phyloP scores from a whole-genome alignment of 1,140 invertebrate species.

The Drosophila lacertosa region DNA sequence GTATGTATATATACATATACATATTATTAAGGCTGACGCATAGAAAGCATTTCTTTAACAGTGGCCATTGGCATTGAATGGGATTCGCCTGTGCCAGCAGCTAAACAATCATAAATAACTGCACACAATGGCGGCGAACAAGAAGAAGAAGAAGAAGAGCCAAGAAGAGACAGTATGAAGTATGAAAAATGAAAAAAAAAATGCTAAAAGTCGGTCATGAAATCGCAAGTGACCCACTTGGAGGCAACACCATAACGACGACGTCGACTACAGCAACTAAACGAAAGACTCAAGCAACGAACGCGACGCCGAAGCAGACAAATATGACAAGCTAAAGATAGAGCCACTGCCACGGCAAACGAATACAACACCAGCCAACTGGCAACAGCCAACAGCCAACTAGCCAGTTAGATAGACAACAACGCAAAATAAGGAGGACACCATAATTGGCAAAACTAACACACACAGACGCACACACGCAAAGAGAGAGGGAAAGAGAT shows the following conservation, averaged over 20 bases:
- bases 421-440: conserved; percentile 78
- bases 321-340: conserved; percentile 75
- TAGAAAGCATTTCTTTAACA: conserved; percentile 62
- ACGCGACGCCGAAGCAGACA: conserved; percentile 68
- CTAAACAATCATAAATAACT: conserved; percentile 71
- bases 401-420: conserved; percentile 57
- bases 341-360: conserved; percentile 45
- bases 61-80: conserved; percentile 43
- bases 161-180: conserved; percentile 37
- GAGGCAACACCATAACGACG: conserved; percentile 63
- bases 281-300: conserved; percentile 77
- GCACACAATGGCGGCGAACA: conserved; percentile 45
- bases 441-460: conserved; percentile 77
- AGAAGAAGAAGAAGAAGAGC: conserved; percentile 38
- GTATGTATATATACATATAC: background rate
- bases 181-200: no score
- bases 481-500: conserved; percentile 14
- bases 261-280: conserved; percentile 30
- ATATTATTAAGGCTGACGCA: conserved; percentile 3
- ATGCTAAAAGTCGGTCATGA: conserved; percentile 76
- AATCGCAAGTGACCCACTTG: conserved; percentile 82
- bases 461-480: conserved; percentile 29
- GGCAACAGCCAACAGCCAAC: conserved; percentile 33
- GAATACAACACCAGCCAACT: conserved; percentile 12
- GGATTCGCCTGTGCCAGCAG: conserved; percentile 33